Base-by-base conservation (phyloP, 2,888 invertebrate species). In the Amblyteles armatorius region DNA sequence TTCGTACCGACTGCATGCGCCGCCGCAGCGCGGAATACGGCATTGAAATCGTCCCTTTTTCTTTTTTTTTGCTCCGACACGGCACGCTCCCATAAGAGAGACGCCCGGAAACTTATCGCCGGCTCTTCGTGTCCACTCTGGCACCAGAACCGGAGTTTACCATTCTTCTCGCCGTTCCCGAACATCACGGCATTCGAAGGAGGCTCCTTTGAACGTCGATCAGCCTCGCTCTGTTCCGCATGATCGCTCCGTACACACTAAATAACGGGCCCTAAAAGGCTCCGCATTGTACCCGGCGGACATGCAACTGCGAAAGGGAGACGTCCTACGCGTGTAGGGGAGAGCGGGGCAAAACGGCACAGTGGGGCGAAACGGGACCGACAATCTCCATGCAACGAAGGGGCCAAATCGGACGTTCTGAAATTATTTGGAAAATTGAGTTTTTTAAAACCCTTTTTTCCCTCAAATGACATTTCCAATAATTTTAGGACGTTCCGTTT, bases 131-230 rank as follows among this genome's bases (percentile, higher is more conserved):
- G 44, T 11, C 7, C 44, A 6, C 26, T 29, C 60, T 48, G 22
- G 60, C 9, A 16, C 44, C 9, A 16, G 26, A 73, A 73, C 40
- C 5, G 16, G 55, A 13, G 57, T 11, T 57, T 57, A 29, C 44
- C 44, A 73, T 73, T 60, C 73, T 40, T 40, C 55, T 13, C 57
- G 72, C 16, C 2, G 40, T 44, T 72, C 57, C 44, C 72, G n/a
- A 3, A 57, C 72, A 60, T 44, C 44, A 60, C 9, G 73, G 26
- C 40, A 16, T 22, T 57, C 40, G 4, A 13, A 5, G 26, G 19
- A 60, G 60, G 44, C 44, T 60, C 60, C 60, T 73, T 73, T 60
- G 60, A 29, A 29, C 60, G 29, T 9, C 26, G 44, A 40, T 60
- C 40, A 19, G 16, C 26, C 40, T 57, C 11, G 13, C 57, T 57